These are phyloP conservation scores for Caenorhabditis sp. DNA, from an alignment of 2,888 invertebrate species.

Conservation along the genomic window DNA sequence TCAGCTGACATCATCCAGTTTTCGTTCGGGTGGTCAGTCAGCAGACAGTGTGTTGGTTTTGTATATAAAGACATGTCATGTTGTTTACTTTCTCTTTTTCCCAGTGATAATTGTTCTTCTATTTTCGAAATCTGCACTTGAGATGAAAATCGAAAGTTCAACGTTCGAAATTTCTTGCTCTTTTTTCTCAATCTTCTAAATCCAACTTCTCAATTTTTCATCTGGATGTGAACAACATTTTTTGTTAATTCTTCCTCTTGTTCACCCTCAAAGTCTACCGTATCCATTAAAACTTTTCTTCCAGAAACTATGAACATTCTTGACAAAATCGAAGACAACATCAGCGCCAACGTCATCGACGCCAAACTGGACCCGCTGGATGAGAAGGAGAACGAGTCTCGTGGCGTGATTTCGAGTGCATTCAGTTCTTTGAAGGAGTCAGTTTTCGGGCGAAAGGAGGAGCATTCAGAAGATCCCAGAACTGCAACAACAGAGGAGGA, in stretches of 20 bases:
- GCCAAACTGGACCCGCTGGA: slow-evolving; percentile 20
- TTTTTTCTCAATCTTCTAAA: too few relatives aligned
- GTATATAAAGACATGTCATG: slow-evolving; percentile 5
- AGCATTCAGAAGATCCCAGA: background rate
- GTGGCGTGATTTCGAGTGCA: slow-evolving; percentile 8
- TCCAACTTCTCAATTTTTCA: too few relatives aligned
- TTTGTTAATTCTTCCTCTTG: too few relatives aligned
- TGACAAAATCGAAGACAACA: slow-evolving; percentile 26
- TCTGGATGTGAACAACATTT: too few relatives aligned
- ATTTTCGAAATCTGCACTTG: background rate
- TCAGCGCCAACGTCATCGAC: background rate
- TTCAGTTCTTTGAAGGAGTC: slow-evolving; percentile 12
- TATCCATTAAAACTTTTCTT: background rate
- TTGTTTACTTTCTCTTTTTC: background rate
- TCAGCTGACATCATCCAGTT: background rate
- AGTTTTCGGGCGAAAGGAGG: background rate
- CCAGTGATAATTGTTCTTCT: too few relatives aligned
- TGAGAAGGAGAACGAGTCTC: slow-evolving; percentile 1
- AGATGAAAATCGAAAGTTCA: background rate
- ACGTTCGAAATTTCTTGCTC: background rate
- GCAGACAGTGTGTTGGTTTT: slow-evolving; percentile 1
- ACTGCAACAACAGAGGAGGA: background rate
- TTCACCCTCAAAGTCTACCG: background rate
- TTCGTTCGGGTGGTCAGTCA: slow-evolving; percentile 1
- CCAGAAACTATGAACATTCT: slow-evolving; percentile 19